phyloP scores from a whole-genome alignment of 2,888 invertebrate genomes.

The Leistus spinibarbis region DNA sequence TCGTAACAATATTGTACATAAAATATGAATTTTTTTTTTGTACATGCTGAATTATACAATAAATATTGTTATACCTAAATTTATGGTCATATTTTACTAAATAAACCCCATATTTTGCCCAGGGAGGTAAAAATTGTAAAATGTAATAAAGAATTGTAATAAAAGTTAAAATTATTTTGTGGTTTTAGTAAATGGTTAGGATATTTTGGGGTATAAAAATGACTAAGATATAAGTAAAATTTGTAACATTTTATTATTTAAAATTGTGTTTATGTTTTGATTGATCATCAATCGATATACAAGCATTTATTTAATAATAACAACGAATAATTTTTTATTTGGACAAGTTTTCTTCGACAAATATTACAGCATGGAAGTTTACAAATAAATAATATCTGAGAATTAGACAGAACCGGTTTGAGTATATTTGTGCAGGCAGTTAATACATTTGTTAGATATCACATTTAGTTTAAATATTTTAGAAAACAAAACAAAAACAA shows the following conservation, averaged over 20 bases:
- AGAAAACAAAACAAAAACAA: no score
- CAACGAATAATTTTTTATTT: background rate
- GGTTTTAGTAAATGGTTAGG: no score
- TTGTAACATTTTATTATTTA: background rate
- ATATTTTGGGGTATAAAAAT: background rate
- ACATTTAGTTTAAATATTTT: background rate
- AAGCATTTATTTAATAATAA: background rate
- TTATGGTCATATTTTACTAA: background rate
- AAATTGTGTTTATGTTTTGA: background rate
- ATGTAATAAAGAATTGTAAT: background rate
- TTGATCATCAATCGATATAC: background rate
- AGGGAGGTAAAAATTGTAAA: background rate
- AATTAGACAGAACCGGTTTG: background rate
- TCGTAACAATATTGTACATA: background rate
- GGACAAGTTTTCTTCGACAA: background rate
- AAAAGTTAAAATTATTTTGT: no score
- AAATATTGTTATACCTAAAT: background rate
- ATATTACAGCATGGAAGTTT: background rate
- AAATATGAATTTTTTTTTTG: background rate
- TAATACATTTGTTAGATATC: background rate
- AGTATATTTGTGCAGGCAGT: background rate
- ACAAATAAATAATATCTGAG: background rate
- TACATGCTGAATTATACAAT: background rate
- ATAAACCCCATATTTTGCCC: background rate
- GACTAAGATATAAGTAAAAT: background rate